phyloP scores from a whole-genome alignment of 2,888 invertebrate genomes.

The Smittia sp. region DNA sequence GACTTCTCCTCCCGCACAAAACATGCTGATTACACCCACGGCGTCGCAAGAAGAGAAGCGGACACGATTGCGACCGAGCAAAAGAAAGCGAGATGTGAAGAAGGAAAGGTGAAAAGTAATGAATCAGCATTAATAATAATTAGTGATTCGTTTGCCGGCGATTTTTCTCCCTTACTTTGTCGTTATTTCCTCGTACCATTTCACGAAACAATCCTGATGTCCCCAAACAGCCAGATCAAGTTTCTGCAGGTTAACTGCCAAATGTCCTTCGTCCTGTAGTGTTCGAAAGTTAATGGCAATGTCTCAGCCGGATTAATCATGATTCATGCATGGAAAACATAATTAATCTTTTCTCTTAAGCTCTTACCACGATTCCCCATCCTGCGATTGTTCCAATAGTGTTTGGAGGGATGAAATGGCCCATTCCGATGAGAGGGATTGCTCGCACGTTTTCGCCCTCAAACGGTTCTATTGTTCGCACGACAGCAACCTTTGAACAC shows the following conservation, averaged over 20 bases:
- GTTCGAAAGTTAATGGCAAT: not conserved
- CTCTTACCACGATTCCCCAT: slow-evolving; percentile 20
- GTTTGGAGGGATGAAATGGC: not conserved
- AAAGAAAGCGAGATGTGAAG: not conserved
- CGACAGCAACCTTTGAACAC: slow-evolving; percentile 23
- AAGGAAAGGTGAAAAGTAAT: not conserved
- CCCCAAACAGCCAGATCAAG: slow-evolving; percentile 23
- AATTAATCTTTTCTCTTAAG: not conserved
- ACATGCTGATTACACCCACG: slow-evolving; percentile 26
- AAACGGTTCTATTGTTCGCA: slow-evolving; percentile 24
- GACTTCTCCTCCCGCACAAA: slow-evolving; percentile 29
- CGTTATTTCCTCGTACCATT: slow-evolving; percentile 3
- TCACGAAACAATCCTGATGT: slow-evolving; percentile 21
- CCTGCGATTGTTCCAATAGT: slow-evolving; percentile 8
- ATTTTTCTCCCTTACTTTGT: slow-evolving; percentile 16
- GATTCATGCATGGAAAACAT: not conserved
- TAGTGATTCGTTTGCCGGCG: not conserved
- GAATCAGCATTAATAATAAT: slow-evolving; percentile 20
- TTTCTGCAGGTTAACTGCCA: slow-evolving; percentile 8
- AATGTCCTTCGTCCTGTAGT: not conserved
- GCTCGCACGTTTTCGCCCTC: not conserved
- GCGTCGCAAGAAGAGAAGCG: not conserved
- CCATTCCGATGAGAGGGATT: not conserved
- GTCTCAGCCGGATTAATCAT: not conserved
- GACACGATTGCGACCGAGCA: not conserved